Percentiles rank a stretch among this genome's conserved stretches.
phyloP scores from a whole-genome alignment of 2,113 vertebrate species.

The Benitochromis conjunctus region DNA sequence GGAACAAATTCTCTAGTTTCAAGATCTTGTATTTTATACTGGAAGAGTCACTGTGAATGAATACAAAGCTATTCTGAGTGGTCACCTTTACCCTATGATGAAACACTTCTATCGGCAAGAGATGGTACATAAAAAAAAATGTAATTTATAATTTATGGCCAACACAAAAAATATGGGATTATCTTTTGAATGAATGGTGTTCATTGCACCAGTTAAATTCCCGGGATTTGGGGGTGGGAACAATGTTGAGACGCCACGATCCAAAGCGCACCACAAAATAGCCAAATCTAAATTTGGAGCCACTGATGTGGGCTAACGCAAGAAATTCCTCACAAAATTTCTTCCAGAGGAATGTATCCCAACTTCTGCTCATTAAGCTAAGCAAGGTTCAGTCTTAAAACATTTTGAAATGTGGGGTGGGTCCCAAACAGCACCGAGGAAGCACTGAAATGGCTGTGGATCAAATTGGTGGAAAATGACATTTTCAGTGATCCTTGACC shows the following conservation, averaged over 20 bases:
- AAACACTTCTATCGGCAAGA: not conserved
- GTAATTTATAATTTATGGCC: not conserved
- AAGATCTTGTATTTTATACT: not conserved
- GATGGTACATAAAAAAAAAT: not conserved
- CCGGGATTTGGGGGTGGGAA: not conserved
- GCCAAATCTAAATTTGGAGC: not conserved
- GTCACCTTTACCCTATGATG: not conserved
- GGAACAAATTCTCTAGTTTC: too few species aligned
- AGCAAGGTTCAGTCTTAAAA: not conserved
- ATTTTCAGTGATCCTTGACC: not conserved
- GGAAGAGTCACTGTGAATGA: not conserved
- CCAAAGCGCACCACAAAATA: not conserved
- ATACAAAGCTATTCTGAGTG: not conserved
- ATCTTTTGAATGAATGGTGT: not conserved
- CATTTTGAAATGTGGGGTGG: not conserved
- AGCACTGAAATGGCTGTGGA: not conserved
- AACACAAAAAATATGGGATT: not conserved
- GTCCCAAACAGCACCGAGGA: not conserved
- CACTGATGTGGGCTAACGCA: not conserved
- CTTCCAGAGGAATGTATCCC: not conserved
- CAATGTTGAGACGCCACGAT: not conserved
- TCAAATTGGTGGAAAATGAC: accelerated
- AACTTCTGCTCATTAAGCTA: not conserved
- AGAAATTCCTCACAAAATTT: not conserved
- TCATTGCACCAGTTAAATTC: not conserved